Percentiles rank a stretch among this genome's conserved stretches.
Evolutionary conservation across 2,888 invertebrate species (phyloP).

Genomic region (Campaea margaritaria): DNA sequence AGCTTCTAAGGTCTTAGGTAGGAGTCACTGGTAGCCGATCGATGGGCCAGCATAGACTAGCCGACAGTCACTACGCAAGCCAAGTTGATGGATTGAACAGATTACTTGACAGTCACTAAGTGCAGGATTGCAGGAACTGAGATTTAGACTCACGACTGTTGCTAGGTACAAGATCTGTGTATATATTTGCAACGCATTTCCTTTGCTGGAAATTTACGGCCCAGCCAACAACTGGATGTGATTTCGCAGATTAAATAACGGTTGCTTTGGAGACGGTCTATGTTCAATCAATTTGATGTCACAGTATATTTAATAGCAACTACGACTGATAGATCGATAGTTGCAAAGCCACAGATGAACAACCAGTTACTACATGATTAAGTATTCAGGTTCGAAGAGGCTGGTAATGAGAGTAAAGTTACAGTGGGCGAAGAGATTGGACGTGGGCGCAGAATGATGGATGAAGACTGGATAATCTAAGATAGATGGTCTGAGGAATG

Average conservation of each 20-base stretch:
- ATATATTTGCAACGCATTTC: too few relatives aligned
- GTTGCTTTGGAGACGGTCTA: too few relatives aligned
- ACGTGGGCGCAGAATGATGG: slow-evolving; percentile 30
- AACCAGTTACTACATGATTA: slow-evolving; percentile 4
- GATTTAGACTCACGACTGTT: neutral
- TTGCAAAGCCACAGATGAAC: too few relatives aligned
- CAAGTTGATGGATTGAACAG: neutral
- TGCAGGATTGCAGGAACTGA: neutral
- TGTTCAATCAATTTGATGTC: too few relatives aligned
- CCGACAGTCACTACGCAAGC: neutral
- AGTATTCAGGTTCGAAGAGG: slow-evolving; percentile 18
- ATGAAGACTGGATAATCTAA: slow-evolving; percentile 17
- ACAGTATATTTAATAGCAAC: too few relatives aligned
- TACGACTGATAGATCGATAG: too few relatives aligned
- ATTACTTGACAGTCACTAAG: slow-evolving; percentile 11
- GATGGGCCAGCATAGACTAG: slow-evolving; percentile 8
- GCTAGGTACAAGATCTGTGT: neutral
- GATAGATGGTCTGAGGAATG: slow-evolving; percentile 1
- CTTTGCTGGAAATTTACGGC: too few relatives aligned
- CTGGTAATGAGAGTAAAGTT: slow-evolving; percentile 15
- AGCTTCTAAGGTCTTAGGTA: too few relatives aligned
- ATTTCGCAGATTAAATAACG: too few relatives aligned
- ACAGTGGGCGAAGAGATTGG: slow-evolving; percentile 22
- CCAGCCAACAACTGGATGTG: too few relatives aligned
- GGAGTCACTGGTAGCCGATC: neutral